These are phyloP conservation scores for Tholera decimalis DNA, from an alignment of 2,888 invertebrate genomes.

Conservation along the genomic window DNA sequence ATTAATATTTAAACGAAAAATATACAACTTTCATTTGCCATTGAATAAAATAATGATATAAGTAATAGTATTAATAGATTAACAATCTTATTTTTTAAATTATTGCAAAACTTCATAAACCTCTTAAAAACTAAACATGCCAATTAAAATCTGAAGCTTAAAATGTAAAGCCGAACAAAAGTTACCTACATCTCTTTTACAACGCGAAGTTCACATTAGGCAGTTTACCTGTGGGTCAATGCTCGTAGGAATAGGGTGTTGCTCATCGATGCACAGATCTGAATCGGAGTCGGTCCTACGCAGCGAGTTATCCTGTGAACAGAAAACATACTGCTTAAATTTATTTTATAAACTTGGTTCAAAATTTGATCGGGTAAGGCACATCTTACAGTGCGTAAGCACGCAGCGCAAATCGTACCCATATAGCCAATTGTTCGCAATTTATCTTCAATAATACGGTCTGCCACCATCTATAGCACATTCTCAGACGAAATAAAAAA, in stretches of 20 bases:
- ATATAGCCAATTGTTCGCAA: too few species aligned
- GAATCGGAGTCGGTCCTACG: slow-evolving; percentile 96
- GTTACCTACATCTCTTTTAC: slow-evolving; percentile 5
- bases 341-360: neutral
- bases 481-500: too few species aligned
- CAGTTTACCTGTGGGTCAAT: slow-evolving; percentile 87
- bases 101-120: slow-evolving; percentile 16
- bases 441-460: too few species aligned
- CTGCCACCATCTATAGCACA: too few species aligned
- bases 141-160: slow-evolving; percentile 43
- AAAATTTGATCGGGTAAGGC: neutral
- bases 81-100: slow-evolving; percentile 3
- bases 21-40: slow-evolving; percentile 11
- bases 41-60: slow-evolving; percentile 4
- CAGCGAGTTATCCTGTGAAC: slow-evolving; percentile 92
- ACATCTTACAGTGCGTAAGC: too few species aligned
- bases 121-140: slow-evolving; percentile 23
- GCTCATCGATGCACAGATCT: slow-evolving; percentile 96
- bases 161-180: slow-evolving; percentile 33
- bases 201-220: slow-evolving; percentile 22
- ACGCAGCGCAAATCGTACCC: too few species aligned
- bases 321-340: slow-evolving; percentile 18
- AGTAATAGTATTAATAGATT: slow-evolving; percentile 8
- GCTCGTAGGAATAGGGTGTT: slow-evolving; percentile 82
- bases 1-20: slow-evolving; percentile 10